Evolutionary conservation across 2,888 invertebrate genomes (phyloP).

Genomic region (Troglohyphantes excavatus): DNA sequence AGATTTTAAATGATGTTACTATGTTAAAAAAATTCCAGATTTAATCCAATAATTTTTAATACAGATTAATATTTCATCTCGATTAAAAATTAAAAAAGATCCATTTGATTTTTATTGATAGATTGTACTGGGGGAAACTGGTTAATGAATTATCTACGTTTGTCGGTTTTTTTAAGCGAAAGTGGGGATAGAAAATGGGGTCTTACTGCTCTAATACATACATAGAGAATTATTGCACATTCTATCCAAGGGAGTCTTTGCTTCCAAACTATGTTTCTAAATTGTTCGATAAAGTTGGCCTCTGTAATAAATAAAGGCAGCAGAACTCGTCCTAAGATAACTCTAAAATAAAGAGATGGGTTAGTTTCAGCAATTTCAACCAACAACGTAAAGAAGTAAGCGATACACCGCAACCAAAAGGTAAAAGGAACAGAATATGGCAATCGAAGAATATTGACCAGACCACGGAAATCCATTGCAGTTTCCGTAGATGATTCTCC

Average conservation of each 20-base stretch:
- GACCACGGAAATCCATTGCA: neutral
- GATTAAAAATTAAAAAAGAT: too few species aligned
- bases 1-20: too few species aligned
- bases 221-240: conserved; percentile 37
- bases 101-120: too few species aligned
- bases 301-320: conserved; percentile 45
- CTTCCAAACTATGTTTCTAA: conserved; percentile 24
- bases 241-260: conserved; percentile 32
- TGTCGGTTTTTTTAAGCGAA: too few species aligned
- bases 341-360: neutral
- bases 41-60: too few species aligned
- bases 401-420: conserved; percentile 3
- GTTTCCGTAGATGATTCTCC: neutral
- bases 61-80: too few species aligned
- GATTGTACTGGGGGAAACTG: too few species aligned
- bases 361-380: neutral
- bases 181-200: neutral
- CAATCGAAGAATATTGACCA: neutral
- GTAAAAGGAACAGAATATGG: neutral
- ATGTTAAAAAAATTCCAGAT: too few species aligned
- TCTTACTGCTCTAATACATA: neutral
- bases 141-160: too few species aligned
- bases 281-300: conserved; percentile 47
- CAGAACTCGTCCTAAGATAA: conserved; percentile 33
- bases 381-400: neutral